Base-by-base conservation (phyloP, 2,113 vertebrate genomes). In the Alouatta palliata region DNA sequence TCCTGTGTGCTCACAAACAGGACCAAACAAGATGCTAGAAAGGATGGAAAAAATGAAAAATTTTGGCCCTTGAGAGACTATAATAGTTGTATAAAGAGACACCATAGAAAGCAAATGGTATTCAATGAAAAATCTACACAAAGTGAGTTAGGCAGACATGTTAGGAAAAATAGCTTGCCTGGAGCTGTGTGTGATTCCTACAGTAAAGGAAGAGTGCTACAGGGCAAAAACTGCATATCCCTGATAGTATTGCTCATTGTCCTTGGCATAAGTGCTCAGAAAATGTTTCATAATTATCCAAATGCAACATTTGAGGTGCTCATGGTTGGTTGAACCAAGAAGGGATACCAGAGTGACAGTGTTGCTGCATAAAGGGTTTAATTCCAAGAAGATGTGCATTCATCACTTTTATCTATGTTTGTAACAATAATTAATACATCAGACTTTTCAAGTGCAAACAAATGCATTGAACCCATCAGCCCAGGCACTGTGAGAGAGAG, bases 241-340 rank as follows among this genome's bases (percentile, higher is more conserved):
- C 30, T 47, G 14, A 9, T 16, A 30, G 13, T 11, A 6, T 7
- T 25, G 30, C 11, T 64, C 45, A 27, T n/a, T 79, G 43, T 56
- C 35, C 75, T 81, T 56, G 43, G 66, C 17, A 10, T 8, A 43
- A 37, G 54, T 45, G 23, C 68, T 87, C 70, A 19, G 37, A 83
- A 93, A 80, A 52, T 21, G n/a, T n/a, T 73, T 86, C 43, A 54
- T 66, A 49, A 20, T 73, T 75, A 83, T 61, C 96, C 71, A 87
- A 4, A 81, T 58, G 49, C 49, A 87, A 32, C 8, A 27, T 64
- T 40, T 52, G 40, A 70, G 35, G 40, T 83, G 19, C 23, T 77
- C 64, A 56, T 20, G 54, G 49, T 56, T 80, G 37, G 12, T 35
- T 87, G 43, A 71, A 90, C 52, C 47, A 82, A 90, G 27, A 92